Evolutionary conservation across 2,797 vertebrate species (phyloP), one percentile per base, ranked within the genome.

Genomic region (Apogon talboti): DNA sequence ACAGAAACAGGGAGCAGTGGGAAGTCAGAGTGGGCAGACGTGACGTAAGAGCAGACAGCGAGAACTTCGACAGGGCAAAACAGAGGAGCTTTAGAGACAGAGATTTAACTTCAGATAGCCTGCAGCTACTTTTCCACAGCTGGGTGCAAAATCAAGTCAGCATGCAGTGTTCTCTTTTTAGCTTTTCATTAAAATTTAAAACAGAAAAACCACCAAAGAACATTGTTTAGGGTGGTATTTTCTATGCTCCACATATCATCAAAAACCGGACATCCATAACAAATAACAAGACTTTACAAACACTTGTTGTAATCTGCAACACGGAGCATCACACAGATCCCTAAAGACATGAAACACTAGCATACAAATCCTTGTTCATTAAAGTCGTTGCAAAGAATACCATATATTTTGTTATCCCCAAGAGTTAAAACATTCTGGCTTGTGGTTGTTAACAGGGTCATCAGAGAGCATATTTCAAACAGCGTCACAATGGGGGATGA

Each of bases 41-140:
- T 88, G 85, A 87, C 72, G 71, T 83, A 71, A 10, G 53, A 14
- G 60, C 77, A 71, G 66, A 79, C 69, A 58, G 72, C 37, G 56
- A 66, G 41, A 80, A 65, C 58, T 65, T 71, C 30, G 70, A 56
- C 52, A 46, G 59, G 13, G 37, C 35, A 47, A 0, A 70, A 76
- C 54, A 78, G 55, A 72, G 21, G 38, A 37, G 30, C 59, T 63
- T 71, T 33, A 71, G 52, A 70, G 56, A 67, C 3, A 8, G 19
- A 67, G 58, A 67, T 66, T 69, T 19, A 41, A 63, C 37, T 19
- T 28, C 56, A 56, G 55, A 75, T 64, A 28, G 59, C 42, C 59
- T 44, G 24, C 12, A 52, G 59, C 52, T 21, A 6, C 35, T 63
- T 56, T 53, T 61, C 28, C 12, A 52, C 41, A 49, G 41, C 40